Base-by-base conservation (phyloP, 2,797 vertebrate species). In the Neosilurus hyrtlii region DNA sequence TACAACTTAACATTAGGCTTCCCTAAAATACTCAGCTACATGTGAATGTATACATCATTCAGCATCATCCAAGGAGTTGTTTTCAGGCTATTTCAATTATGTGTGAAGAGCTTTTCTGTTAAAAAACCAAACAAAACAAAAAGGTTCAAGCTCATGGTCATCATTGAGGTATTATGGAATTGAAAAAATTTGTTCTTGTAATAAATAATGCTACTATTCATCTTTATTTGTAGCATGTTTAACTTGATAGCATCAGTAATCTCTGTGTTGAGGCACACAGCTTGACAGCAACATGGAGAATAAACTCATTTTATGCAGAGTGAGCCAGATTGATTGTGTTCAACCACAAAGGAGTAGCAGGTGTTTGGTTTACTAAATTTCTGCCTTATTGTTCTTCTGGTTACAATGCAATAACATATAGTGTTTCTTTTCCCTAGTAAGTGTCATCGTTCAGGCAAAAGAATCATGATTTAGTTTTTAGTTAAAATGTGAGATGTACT, bases 281-380 rank as follows among this genome's bases (percentile, higher is more conserved):
- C 22, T 49, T 77, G 57, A 49, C 57, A 62, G 22, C 59, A 49
- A 26, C 35, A 37, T 35, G 54, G 16, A 12, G 72, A 35, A 22
- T 59, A 12, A 57, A 75, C 30, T 35, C 20, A 0, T 62, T 43
- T 77, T 26, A 49, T 62, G 74, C 22, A 24, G 72, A 43, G 24
- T 0, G 52, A 72, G 59, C 30, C 24, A 52, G 57, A 81, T 30
- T 63, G 70, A 52, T 54, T 73, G 68, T 81, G 11, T 15, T 24
- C 70, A 43, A 63, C 35, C 14, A 63, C 35, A 49, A 59, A 81
- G 43, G 14, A 26, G 52, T 16, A 70, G 56, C 67, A 16, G 12
- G 49, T 82, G 59, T 26, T 51, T 52, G 57, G n/a, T 26, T 81
- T 35, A 81, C n/a, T 16, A n/a, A 62, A 24, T n/a, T 15, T 77